Percentiles rank a stretch among this genome's conserved stretches.
Evolutionary conservation across 2,888 invertebrate genomes (phyloP).

Genomic region (Stenodema calcarata): DNA sequence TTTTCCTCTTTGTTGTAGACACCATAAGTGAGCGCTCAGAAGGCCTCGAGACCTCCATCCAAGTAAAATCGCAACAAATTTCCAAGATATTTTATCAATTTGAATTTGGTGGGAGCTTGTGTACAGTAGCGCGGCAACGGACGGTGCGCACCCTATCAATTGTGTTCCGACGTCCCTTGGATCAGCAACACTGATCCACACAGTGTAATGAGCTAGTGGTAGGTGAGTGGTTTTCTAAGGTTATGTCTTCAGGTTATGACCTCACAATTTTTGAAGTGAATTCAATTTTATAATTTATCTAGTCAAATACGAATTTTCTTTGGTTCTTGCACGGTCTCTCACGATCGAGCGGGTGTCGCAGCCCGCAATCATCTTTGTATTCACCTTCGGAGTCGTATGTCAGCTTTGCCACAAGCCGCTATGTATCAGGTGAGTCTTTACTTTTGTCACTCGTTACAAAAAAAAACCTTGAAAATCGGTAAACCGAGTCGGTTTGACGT

Average conservation of each 20-base stretch:
- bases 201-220: not conserved
- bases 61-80: no score
- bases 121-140: no score
- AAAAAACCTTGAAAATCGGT: no score
- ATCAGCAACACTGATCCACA: not conserved
- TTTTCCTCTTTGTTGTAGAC: no score
- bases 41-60: no score
- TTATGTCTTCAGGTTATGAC: not conserved
- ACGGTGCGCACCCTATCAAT: no score
- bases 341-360: not conserved
- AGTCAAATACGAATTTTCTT: conserved; percentile 18
- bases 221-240: not conserved
- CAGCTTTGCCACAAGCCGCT: not conserved
- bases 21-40: no score
- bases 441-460: not conserved
- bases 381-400: not conserved
- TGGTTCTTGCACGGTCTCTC: not conserved
- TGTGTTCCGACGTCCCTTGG: not conserved
- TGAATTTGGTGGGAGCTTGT: no score
- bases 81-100: no score
- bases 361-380: not conserved
- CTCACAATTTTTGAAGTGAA: not conserved
- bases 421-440: conserved; percentile 31
- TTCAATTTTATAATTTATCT: not conserved
- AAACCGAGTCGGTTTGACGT: no score